Evolutionary conservation across 2,113 vertebrate species (phyloP).

Genomic region (Nycticebus coucang): DNA sequence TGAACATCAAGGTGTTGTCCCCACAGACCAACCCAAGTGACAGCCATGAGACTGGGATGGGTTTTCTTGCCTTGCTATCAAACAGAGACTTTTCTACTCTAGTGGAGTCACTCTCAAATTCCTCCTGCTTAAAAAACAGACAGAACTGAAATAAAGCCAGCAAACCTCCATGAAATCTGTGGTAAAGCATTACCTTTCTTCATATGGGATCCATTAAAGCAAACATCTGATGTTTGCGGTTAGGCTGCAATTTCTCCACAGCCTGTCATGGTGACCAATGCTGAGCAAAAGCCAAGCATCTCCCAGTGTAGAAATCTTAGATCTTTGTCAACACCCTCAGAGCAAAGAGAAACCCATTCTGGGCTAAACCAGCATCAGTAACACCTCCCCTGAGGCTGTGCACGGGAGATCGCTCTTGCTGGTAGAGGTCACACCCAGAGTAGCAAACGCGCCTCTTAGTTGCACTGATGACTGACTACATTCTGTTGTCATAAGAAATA

Average conservation of each 20-base stretch:
- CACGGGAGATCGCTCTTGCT: not conserved
- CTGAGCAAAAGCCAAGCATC: conserved; percentile 54
- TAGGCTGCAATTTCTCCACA: conserved; percentile 64
- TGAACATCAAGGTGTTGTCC: not conserved
- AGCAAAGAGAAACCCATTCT: conserved; percentile 49
- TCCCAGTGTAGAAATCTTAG: conserved; percentile 69
- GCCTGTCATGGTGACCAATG: conserved; percentile 61
- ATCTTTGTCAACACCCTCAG: conserved; percentile 63
- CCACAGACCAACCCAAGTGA: not conserved
- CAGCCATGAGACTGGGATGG: conserved; percentile 16
- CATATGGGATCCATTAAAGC: conserved; percentile 73
- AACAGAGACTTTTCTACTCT: conserved; percentile 19
- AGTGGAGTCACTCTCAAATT: conserved; percentile 31
- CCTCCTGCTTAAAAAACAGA: conserved; percentile 55
- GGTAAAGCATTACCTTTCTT: conserved; percentile 59
- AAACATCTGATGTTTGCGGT: conserved; percentile 70
- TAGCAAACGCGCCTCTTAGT: not conserved
- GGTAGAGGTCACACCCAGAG: not conserved
- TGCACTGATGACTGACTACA: not conserved
- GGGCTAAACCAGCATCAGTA: conserved; percentile 36
- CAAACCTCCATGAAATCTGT: not conserved
- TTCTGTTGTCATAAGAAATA: not conserved
- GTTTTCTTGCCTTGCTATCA: conserved; percentile 46
- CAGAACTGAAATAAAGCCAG: conserved; percentile 38
- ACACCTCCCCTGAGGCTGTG: conserved; percentile 29